phyloP scores from a whole-genome alignment of 2,113 vertebrate genomes.

The Cebidichthys violaceus region DNA sequence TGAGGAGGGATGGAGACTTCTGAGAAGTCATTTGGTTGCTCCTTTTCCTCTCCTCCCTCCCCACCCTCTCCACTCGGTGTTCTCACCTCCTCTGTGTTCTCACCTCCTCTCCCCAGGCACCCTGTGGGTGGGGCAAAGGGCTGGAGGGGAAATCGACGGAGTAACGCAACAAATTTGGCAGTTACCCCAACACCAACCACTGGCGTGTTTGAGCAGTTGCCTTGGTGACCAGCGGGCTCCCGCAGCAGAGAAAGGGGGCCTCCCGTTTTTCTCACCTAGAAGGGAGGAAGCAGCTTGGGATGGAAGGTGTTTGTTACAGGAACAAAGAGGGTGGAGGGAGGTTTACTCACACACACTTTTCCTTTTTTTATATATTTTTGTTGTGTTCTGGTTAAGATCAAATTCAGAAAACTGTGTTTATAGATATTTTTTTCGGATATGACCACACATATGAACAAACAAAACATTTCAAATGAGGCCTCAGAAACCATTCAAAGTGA shows the following conservation, averaged over 20 bases:
- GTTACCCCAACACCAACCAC: slow-evolving; percentile 61
- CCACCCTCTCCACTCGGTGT: slow-evolving; percentile 18
- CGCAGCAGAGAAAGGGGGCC: slow-evolving; percentile 41
- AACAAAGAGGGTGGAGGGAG: slow-evolving; percentile 20
- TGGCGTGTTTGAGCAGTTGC: slow-evolving; percentile 73
- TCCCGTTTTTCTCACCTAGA: slow-evolving; percentile 54
- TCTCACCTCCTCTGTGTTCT: slow-evolving; percentile 66
- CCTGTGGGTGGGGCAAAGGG: slow-evolving; percentile 62
- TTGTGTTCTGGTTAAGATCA: slow-evolving; percentile 52
- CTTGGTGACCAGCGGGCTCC: slow-evolving; percentile 60
- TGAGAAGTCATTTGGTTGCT: slow-evolving; percentile 33
- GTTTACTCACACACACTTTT: not conserved
- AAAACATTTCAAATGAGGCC: slow-evolving; percentile 54
- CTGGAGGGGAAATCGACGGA: slow-evolving; percentile 65
- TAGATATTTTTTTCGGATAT: slow-evolving; percentile 52
- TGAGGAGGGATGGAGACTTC: slow-evolving; percentile 37
- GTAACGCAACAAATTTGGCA: slow-evolving; percentile 73
- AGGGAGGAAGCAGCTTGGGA: slow-evolving; percentile 46
- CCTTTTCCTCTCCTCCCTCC: slow-evolving; percentile 2
- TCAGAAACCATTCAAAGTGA: slow-evolving; percentile 45
- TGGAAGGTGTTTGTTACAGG: slow-evolving; percentile 60
- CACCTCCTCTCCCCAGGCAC: slow-evolving; percentile 58
- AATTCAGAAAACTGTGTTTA: slow-evolving; percentile 55
- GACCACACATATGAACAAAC: slow-evolving; percentile 53
- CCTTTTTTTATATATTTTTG: not conserved